Base-by-base conservation (phyloP, 2,888 invertebrate species). In the Doris montereyensis region DNA sequence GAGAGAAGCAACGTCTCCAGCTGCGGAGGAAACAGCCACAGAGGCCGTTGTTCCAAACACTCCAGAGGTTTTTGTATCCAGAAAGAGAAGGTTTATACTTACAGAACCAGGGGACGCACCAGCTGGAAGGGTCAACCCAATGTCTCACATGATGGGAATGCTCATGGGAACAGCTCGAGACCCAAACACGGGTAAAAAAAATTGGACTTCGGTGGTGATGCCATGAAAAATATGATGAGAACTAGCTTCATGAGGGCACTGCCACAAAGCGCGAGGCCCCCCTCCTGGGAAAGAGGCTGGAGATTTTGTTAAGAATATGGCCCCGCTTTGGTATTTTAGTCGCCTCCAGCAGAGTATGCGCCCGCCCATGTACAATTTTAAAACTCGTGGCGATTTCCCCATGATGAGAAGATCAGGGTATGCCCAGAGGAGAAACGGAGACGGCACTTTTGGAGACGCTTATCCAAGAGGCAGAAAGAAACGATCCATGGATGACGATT, bases 151-250 rank as follows among this genome's bases (percentile, higher is more conserved):
- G 52, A 21, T 72, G 32, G n/a, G 67, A n/a, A 67, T 74, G 3
- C 10, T 74, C 32, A 52, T 41, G 35, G 78, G 78, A 24, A 78
- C 74, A 1, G 78, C 74, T 2, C 1, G 30, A 2, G 74, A 78
- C 17, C 78, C 78, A 3, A 74, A 73, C 68, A 72, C 72, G 0
- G 78, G 78, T 8, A 78, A 78, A 58, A n/a, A n/a, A 71, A 34
- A 26, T 13, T 74, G 26, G 74, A 78, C 21, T 74, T 74, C 30
- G 67, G 67, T 10, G 78, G 78, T 2, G 78, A 78, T 58, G 10
- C n/a, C 57, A 78, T 78, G 73, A 78, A 67, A 57, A 67, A 30
- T 8, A 65, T 73, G 65, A 67, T 74, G 73, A 24, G 57, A 2
- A 41, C n/a, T 57, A 73, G 28, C 5, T 52, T 78, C 30, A 57